These are phyloP conservation scores for Glossosoma conforme DNA, from an alignment of 1,140 invertebrate species.

Conservation along the genomic window DNA sequence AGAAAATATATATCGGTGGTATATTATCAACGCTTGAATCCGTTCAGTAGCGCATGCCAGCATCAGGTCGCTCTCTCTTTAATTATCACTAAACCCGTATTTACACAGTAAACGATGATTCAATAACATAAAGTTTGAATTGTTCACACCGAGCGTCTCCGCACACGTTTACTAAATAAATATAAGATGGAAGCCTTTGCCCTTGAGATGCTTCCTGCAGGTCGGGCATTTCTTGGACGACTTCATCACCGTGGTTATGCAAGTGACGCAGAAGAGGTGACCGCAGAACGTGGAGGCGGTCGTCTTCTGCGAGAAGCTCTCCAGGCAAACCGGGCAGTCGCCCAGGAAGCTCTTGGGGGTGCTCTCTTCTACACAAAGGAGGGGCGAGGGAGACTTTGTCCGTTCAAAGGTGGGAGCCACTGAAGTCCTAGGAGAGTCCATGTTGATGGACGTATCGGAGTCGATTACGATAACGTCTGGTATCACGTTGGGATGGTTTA, in stretches of 20 bases:
- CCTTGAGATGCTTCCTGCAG: slow-evolving; percentile 13
- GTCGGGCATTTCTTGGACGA: slow-evolving; percentile 17
- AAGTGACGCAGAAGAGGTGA: slow-evolving; percentile 18
- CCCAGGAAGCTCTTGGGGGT: not conserved
- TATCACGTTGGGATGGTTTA: not conserved
- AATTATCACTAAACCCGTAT: too few species aligned
- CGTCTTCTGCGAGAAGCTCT: slow-evolving; percentile 4
- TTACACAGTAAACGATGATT: too few species aligned
- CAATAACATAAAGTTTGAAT: too few species aligned
- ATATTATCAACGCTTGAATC: too few species aligned
- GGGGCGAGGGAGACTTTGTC: not conserved
- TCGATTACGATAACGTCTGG: not conserved
- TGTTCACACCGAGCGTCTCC: too few species aligned
- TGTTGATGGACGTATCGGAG: not conserved
- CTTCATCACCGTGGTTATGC: slow-evolving; percentile 12
- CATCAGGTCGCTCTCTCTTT: too few species aligned
- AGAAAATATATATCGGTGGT: too few species aligned
- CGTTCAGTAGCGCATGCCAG: too few species aligned
- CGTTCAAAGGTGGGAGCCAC: not conserved
- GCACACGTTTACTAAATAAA: slow-evolving; percentile 12
- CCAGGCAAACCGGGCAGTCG: slow-evolving; percentile 18
- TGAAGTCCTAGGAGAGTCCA: not conserved
- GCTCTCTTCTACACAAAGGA: not conserved
- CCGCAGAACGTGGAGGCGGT: slow-evolving; percentile 19
- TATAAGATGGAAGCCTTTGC: slow-evolving; percentile 16